Conservation (phyloP, 2,113 vertebrate genomes). For the Rhegmatorhina hoffmannsi region DNA sequence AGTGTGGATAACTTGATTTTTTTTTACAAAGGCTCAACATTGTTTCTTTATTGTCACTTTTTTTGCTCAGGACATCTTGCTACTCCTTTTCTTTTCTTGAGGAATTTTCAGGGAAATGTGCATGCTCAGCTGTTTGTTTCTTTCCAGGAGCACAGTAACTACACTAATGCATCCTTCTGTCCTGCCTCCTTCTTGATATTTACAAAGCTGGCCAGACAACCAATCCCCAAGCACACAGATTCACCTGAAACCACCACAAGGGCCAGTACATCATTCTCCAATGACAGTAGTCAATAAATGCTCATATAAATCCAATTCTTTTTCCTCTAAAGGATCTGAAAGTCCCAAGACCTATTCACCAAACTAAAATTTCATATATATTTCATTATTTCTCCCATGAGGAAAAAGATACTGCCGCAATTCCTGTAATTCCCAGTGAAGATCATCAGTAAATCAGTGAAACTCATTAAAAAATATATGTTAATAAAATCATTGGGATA, state of each 20-base stretch:
- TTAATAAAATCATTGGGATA: not conserved
- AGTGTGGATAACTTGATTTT: not conserved
- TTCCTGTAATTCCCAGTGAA: not conserved
- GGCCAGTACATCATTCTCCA: not conserved
- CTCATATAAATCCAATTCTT: not conserved
- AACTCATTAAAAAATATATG: not conserved
- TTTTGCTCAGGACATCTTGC: not conserved
- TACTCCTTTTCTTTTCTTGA: not conserved
- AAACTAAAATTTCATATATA: not conserved
- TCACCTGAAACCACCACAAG: accelerated
- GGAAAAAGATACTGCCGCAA: not conserved
- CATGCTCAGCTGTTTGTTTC: not conserved
- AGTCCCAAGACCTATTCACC: not conserved
- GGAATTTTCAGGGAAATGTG: not conserved
- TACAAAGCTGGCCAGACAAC: not conserved
- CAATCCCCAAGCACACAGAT: not conserved
- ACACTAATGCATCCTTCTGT: not conserved
- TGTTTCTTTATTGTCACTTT: not conserved
- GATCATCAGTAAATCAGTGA: not conserved
- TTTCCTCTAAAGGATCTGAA: not conserved
- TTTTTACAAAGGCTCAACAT: not conserved
- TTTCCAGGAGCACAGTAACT: not conserved
- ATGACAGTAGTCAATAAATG: not conserved
- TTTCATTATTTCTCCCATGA: not conserved
- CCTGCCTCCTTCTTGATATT: not conserved